Percentiles rank a stretch among this genome's conserved stretches.
Conservation (phyloP, 2,113 vertebrate species). For the Bungarus multicinctus region DNA sequence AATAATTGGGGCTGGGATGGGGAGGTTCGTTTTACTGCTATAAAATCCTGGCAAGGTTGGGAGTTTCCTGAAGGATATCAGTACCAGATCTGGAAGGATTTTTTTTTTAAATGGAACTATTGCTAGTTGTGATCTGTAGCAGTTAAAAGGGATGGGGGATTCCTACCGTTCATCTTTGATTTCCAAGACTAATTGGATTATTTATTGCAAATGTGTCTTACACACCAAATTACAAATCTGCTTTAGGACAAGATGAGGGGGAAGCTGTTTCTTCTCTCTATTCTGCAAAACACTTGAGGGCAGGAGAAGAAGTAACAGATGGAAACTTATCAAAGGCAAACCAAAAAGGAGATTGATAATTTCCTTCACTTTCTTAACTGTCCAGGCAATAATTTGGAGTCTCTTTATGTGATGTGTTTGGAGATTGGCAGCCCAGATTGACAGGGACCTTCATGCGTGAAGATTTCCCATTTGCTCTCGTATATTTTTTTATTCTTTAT, state of each 20-base stretch:
- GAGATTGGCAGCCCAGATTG: neutral
- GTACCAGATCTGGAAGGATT: neutral
- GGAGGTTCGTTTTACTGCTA: neutral
- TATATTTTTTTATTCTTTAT: neutral
- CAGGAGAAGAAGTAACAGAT: neutral
- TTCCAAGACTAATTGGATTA: neutral
- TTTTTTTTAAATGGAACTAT: too few species aligned
- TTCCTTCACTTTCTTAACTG: conserved; percentile 43
- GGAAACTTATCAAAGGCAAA: neutral
- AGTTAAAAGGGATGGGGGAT: neutral
- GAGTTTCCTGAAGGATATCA: neutral
- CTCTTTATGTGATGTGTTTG: neutral
- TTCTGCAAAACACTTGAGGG: neutral
- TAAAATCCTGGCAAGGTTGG: neutral
- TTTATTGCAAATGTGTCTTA: neutral
- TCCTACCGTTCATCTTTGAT: neutral
- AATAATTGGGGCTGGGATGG: neutral
- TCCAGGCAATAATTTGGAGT: conserved; percentile 54
- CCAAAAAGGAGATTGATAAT: neutral
- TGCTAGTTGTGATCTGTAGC: neutral
- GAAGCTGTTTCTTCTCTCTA: neutral
- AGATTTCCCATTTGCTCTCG: neutral
- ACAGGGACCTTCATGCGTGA: neutral
- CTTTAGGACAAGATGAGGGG: neutral
- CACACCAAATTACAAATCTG: neutral